Evolutionary conservation across 2,113 vertebrate species (phyloP).

Genomic region (Paracyprichromis sp.): DNA sequence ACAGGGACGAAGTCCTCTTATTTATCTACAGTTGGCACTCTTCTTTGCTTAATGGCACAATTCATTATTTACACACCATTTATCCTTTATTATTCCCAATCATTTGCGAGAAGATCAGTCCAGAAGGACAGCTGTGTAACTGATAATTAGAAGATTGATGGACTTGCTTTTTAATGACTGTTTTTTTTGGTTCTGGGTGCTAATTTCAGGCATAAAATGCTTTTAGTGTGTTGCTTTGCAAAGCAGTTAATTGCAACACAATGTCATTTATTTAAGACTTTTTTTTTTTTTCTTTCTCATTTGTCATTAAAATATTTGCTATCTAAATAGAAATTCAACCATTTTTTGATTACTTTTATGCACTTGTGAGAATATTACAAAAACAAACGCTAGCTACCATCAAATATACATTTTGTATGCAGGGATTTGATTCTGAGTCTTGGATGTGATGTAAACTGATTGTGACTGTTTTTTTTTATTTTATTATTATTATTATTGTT

Average conservation of each 20-base stretch:
- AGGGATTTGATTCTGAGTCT: not conserved
- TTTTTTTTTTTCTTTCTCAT: not conserved
- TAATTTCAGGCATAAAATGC: not conserved
- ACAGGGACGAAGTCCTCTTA: not conserved
- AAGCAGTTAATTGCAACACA: not conserved
- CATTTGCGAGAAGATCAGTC: not conserved
- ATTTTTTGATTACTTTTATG: not conserved
- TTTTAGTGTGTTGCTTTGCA: not conserved
- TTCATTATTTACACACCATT: conserved; percentile 20
- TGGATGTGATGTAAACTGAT: not conserved
- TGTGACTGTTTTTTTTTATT: not conserved
- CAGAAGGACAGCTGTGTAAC: not conserved
- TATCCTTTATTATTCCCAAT: not conserved
- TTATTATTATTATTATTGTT: not conserved
- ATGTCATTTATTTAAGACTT: not conserved
- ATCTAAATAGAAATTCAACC: not conserved
- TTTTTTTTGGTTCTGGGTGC: not conserved
- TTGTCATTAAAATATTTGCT: not conserved
- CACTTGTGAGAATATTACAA: not conserved
- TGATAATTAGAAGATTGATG: conserved; percentile 13
- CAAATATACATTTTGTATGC: not conserved
- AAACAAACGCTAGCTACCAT: not conserved
- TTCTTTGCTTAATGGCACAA: not conserved
- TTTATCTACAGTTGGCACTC: not conserved
- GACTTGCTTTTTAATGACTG: not conserved